Conservation (phyloP, 2,888 invertebrate genomes). For the Dolichomitus sp. region DNA sequence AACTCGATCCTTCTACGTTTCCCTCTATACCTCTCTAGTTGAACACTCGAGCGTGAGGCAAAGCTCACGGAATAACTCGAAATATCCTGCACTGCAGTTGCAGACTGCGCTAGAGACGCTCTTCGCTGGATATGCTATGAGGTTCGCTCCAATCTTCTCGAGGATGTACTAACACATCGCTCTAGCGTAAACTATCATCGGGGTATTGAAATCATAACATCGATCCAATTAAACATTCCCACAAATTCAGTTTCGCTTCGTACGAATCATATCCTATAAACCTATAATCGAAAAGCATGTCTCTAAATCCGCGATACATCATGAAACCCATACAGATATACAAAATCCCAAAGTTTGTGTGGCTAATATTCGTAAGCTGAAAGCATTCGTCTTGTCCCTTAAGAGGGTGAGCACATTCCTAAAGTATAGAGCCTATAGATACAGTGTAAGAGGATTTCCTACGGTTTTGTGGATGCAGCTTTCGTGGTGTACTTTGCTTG, state of each 20-base stretch:
- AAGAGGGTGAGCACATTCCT: slow-evolving; percentile 1
- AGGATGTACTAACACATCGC: not conserved
- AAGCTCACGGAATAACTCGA: slow-evolving; percentile 47
- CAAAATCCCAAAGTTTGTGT: slow-evolving; percentile 8
- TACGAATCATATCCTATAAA: slow-evolving; percentile 1
- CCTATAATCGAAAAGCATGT: not conserved
- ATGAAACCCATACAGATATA: not conserved
- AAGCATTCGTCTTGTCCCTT: not conserved
- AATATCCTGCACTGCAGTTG: slow-evolving; percentile 39
- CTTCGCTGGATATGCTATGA: not conserved
- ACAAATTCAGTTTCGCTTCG: not conserved
- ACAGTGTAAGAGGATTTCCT: slow-evolving; percentile 16
- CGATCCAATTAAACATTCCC: not conserved
- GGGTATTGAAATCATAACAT: slow-evolving; percentile 18
- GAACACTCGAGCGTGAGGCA: slow-evolving; percentile 21
- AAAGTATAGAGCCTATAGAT: not conserved
- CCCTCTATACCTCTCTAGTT: slow-evolving; percentile 30
- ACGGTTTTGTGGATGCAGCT: not conserved
- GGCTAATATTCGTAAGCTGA: slow-evolving; percentile 4
- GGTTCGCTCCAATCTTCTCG: slow-evolving; percentile 22
- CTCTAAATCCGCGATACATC: not conserved
- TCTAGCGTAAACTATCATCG: not conserved
- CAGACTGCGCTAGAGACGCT: slow-evolving; percentile 10
- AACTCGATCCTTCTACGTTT: slow-evolving; percentile 46
- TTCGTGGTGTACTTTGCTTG: not conserved